Conservation (phyloP, 92 coral and sea anemone genomes). For the Anthopleura xanthogrammica region DNA sequence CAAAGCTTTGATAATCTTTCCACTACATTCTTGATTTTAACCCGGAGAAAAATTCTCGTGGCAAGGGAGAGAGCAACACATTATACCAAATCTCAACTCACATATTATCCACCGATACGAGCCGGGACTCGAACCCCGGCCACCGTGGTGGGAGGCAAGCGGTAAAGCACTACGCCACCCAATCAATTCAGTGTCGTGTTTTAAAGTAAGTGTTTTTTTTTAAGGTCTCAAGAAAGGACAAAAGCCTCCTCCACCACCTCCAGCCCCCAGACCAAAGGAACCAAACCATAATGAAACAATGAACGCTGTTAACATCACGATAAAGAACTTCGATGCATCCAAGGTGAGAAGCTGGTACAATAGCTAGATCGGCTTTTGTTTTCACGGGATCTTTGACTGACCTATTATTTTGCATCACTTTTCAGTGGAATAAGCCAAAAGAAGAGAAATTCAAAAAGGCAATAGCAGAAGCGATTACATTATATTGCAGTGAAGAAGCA, state of each 20-base stretch:
- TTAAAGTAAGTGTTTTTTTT: neutral
- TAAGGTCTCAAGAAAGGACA: slow-evolving; percentile 26
- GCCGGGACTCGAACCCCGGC: too few relatives aligned
- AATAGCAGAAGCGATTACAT: neutral
- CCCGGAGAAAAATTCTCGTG: too few relatives aligned
- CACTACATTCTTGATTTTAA: too few relatives aligned
- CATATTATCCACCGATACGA: too few relatives aligned
- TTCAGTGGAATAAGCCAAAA: slow-evolving; percentile 46
- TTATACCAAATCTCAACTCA: too few relatives aligned
- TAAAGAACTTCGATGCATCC: slow-evolving; percentile 20
- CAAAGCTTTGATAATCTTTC: neutral
- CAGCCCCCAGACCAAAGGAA: slow-evolving; percentile 32
- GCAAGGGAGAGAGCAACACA: too few relatives aligned
- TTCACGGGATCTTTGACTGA: too few relatives aligned
- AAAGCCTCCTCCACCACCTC: slow-evolving; percentile 30
- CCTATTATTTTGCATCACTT: neutral
- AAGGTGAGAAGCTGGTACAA: neutral
- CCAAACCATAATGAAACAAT: slow-evolving; percentile 28
- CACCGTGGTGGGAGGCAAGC: too few relatives aligned
- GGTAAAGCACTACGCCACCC: too few relatives aligned
- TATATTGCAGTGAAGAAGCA: neutral
- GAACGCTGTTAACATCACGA: slow-evolving; percentile 37
- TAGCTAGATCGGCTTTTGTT: too few relatives aligned
- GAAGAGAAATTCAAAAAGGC: slow-evolving; percentile 45
- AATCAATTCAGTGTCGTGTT: too few relatives aligned